Evolutionary conservation across 2,113 vertebrate genomes (phyloP), one percentile per base, ranked within the genome.

Genomic region (Podarcis cretensis): DNA sequence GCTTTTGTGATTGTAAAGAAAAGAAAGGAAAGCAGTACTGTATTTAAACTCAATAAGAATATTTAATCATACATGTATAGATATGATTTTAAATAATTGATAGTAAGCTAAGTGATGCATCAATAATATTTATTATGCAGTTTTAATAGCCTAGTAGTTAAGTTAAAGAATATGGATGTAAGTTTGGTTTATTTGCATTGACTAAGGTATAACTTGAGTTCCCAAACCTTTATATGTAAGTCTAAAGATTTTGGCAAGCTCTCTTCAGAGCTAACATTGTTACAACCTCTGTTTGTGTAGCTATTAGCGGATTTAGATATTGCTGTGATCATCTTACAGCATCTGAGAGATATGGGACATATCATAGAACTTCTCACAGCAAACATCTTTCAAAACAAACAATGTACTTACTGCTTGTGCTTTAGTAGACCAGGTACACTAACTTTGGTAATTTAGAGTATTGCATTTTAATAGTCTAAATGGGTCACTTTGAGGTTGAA

Each of bases 391-490:
- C 14, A 32, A 54, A 78, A 54, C 7, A 78, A 68, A 68, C 35
- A 43, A 37, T 78, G 30, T 54, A 88, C 30, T 14, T 16, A 14
- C 35, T 27, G 35, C 40, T 84, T 63, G 9, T 81, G 54, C 10
- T 63, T 81, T 75, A 14, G 12, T 40, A 74, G 32, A 30, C 6
- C 30, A 35, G 59, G 35, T 37, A 68, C 48, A 27, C 14, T 75
- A 59, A n/a, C 2, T 40, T 40, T 71, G 35, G 23, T 37, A 18
- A 30, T 78, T 48, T 35, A n/a, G 69, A 5, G 0, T 90, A 86
- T 54, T 66, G 87, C 57, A 89, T 93, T 92, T 78, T 86, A 25
- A 27, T n/a, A 74, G 32, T 35, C 75, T 59, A 25, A 27, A 75
- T 37, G 12, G 32, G n/a, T 21, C 27, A 66, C 16, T 77, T 86